Conservation (phyloP, 2,113 vertebrate species). For the Gymnorhina tibicen region DNA sequence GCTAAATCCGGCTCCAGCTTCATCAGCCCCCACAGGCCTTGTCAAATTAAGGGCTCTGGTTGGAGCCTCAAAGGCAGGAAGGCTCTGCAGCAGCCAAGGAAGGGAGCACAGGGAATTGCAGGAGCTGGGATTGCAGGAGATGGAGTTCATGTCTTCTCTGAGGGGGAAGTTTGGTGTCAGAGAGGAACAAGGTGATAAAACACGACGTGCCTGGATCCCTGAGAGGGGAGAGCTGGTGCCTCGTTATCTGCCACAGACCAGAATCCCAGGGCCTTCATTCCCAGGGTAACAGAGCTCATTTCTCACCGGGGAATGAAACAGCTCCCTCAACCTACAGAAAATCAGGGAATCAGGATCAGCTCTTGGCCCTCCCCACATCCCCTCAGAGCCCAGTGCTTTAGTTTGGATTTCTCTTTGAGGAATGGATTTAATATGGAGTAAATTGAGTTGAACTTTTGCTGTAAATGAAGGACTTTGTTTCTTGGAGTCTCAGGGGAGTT, state of each 20-base stretch:
- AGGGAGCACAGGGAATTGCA: not conserved
- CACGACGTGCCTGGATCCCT: rapidly evolving
- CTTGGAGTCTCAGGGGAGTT: not conserved
- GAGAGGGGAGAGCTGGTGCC: not conserved
- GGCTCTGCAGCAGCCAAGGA: not conserved
- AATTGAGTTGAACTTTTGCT: not conserved
- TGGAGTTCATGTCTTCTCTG: not conserved
- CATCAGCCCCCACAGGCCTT: not conserved
- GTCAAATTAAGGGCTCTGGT: not conserved
- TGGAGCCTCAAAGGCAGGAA: not conserved
- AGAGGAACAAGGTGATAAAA: not conserved
- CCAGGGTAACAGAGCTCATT: not conserved
- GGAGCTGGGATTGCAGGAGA: not conserved
- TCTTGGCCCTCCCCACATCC: not conserved
- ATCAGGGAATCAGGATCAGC: not conserved
- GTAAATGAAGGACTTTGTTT: not conserved
- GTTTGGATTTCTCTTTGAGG: not conserved
- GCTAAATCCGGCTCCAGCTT: not conserved
- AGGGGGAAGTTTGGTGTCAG: not conserved
- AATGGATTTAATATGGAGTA: not conserved
- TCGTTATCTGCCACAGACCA: not conserved
- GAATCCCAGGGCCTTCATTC: not conserved
- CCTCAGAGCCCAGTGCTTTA: not conserved
- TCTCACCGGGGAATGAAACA: not conserved
- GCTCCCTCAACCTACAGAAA: not conserved